Base-by-base conservation (phyloP, 2,888 invertebrate genomes). In the Synergus umbraculus region DNA sequence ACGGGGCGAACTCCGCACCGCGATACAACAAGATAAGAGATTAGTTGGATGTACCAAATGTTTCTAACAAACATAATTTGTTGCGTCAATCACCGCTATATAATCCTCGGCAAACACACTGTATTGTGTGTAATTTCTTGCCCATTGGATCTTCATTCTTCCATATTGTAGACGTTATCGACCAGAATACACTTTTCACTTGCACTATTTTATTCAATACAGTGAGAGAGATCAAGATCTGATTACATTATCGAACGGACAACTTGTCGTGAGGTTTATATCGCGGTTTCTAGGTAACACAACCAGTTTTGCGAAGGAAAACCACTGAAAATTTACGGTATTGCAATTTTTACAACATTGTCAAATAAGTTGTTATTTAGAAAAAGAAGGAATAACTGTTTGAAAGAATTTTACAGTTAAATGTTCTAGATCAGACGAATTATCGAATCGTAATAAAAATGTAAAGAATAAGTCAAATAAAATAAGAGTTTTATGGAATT, bases 21-120 rank as follows among this genome's bases (percentile, higher is more conserved):
- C 15, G n/a, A n/a, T 58, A 58, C 58, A n/a, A n/a, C 4, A 5
- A n/a, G 58, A 58, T 58, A 58, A 58, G 58, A 58, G 58, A 58
- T 58, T 58, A n/a, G 58, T n/a, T 58, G n/a, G n/a, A 58, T 58
- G 58, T 58, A 58, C 58, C 58, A 58, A 58, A 58, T 58, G 58
- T n/a, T 58, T 58, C 13, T 10, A 58, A 58, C 58, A 58, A 58
- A 13, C 58, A 58, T 58, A 58, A 58, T 58, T 58, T 58, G 58
- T 58, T 58, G 58, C 58, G 58, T 58, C 58, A 58, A 58, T 58
- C 58, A 58, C 15, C n/a, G 58, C 1, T 58, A 22, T 22, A 22
- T 22, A 22, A 58, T 58, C 58, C 5, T 13, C 13, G n/a, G n/a
- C 58, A 58, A 58, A 7, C n/a, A 58, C 15, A 7, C 15, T 58